These are phyloP conservation scores for Drosophila equinoxialis DNA, from an alignment of 1,140 invertebrate species.

Conservation along the genomic window DNA sequence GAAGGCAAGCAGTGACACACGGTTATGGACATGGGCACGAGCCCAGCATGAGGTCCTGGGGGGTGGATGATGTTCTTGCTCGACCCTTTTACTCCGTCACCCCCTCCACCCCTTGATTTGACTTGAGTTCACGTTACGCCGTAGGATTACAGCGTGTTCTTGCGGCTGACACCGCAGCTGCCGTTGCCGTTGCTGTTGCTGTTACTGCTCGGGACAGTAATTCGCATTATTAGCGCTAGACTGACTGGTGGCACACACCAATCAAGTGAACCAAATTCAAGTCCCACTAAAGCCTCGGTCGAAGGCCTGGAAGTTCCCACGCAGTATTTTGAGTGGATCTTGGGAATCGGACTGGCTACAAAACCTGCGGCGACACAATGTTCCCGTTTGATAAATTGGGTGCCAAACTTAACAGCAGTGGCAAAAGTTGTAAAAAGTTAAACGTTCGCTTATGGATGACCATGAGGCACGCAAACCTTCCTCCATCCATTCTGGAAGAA, in stretches of 20 bases:
- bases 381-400: slow-evolving; percentile 72
- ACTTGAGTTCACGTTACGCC: slow-evolving; percentile 61
- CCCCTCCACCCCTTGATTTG: slow-evolving; percentile 37
- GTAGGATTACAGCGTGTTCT: slow-evolving; percentile 67
- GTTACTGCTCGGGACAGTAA: slow-evolving; percentile 52
- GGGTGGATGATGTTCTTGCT: slow-evolving; percentile 42
- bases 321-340: slow-evolving; percentile 36
- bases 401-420: slow-evolving; percentile 62
- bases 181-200: slow-evolving; percentile 13
- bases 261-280: slow-evolving; percentile 17
- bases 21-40: slow-evolving; percentile 23
- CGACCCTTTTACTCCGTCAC: slow-evolving; percentile 33
- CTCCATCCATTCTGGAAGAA: not conserved
- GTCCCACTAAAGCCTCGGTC: slow-evolving; percentile 33
- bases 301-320: slow-evolving; percentile 65
- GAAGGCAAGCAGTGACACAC: slow-evolving; percentile 9
- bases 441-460: slow-evolving; percentile 65
- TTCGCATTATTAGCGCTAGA: slow-evolving; percentile 73
- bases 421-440: slow-evolving; percentile 75
- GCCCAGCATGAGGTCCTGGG: slow-evolving; percentile 57
- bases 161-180: slow-evolving; percentile 50
- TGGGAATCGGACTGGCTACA: slow-evolving; percentile 25
- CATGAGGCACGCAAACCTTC: slow-evolving; percentile 56
- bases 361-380: slow-evolving; percentile 61
- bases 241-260: slow-evolving; percentile 55